These are phyloP conservation scores for Drosophila bocki DNA, from an alignment of 1,140 invertebrate genomes.

Conservation along the genomic window DNA sequence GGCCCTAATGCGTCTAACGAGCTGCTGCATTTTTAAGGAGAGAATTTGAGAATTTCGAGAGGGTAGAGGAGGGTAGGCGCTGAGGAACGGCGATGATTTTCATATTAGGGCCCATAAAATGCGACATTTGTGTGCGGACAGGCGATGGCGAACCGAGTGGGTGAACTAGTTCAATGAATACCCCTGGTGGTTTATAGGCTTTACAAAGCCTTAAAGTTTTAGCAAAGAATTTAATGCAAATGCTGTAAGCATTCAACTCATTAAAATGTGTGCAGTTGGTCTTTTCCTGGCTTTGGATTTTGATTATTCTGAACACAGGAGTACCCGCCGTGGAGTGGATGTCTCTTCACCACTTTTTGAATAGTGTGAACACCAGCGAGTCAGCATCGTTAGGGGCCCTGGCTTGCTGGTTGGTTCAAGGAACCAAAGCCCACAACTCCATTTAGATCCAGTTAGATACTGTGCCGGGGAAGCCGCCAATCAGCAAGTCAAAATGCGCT, in stretches of 20 bases:
- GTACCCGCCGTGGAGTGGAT: not conserved
- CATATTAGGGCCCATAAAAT: slow-evolving; percentile 48
- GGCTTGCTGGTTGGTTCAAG: slow-evolving; percentile 16
- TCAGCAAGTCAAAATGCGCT: slow-evolving; percentile 61
- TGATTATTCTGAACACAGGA: not conserved
- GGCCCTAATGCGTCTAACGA: slow-evolving; percentile 54
- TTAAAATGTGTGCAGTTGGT: slow-evolving; percentile 5
- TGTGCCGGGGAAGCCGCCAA: slow-evolving; percentile 54
- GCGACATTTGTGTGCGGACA: slow-evolving; percentile 40
- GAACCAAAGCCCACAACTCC: slow-evolving; percentile 50
- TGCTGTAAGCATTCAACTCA: slow-evolving; percentile 1
- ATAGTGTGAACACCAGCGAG: slow-evolving; percentile 12
- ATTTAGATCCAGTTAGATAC: slow-evolving; percentile 53
- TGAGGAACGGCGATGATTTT: slow-evolving; percentile 33
- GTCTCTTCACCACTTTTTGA: not conserved
- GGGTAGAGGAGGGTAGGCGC: not conserved
- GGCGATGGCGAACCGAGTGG: slow-evolving; percentile 4
- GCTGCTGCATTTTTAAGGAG: slow-evolving; percentile 46
- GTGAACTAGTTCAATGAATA: slow-evolving; percentile 15
- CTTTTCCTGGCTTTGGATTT: slow-evolving; percentile 6
- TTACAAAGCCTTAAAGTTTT: not conserved
- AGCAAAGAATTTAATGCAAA: slow-evolving; percentile 4
- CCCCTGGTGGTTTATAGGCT: not conserved
- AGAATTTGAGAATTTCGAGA: not conserved
- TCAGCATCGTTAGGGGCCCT: slow-evolving; percentile 11